Evolutionary conservation across 2,888 invertebrate genomes (phyloP).

Genomic region (Zhengitettix transpicula): DNA sequence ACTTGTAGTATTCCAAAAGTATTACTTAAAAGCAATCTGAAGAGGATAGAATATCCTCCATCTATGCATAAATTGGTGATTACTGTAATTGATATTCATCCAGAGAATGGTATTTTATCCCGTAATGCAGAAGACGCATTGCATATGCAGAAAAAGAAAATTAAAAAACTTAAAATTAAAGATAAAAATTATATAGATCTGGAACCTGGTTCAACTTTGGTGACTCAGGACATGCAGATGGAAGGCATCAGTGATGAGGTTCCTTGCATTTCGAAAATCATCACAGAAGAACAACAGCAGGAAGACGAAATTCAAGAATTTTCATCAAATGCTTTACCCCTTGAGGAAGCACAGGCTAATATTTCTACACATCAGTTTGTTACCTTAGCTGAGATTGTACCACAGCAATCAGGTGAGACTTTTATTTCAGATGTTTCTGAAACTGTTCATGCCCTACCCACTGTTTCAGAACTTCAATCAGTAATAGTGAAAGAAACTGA

Average conservation of each 20-base stretch:
- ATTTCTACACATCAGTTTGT: conserved; percentile 16
- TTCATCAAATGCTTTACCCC: conserved; percentile 8
- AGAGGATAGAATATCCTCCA: conserved; percentile 30
- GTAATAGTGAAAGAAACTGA: conserved; percentile 9
- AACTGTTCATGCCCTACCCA: conserved; percentile 11
- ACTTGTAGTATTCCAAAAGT: conserved; percentile 40
- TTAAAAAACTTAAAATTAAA: background rate
- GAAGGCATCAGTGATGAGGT: conserved; percentile 1
- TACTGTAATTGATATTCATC: conserved; percentile 27
- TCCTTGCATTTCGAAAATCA: conserved; percentile 6
- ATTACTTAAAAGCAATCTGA: conserved; percentile 54
- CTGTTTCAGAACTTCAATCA: conserved; percentile 11
- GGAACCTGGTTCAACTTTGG: background rate
- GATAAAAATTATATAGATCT: background rate
- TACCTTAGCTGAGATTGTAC: conserved; percentile 12
- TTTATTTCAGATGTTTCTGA: conserved; percentile 8
- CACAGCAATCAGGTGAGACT: conserved; percentile 11
- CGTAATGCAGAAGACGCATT: conserved; percentile 54
- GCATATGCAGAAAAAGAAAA: conserved; percentile 24
- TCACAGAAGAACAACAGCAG: background rate
- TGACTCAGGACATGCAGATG: background rate
- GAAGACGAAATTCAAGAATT: background rate
- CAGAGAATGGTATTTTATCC: conserved; percentile 49
- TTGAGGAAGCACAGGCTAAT: conserved; percentile 12
- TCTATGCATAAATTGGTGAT: conserved; percentile 21